Conservation (phyloP, 1,140 invertebrate species). For the Zophobas atratus region DNA sequence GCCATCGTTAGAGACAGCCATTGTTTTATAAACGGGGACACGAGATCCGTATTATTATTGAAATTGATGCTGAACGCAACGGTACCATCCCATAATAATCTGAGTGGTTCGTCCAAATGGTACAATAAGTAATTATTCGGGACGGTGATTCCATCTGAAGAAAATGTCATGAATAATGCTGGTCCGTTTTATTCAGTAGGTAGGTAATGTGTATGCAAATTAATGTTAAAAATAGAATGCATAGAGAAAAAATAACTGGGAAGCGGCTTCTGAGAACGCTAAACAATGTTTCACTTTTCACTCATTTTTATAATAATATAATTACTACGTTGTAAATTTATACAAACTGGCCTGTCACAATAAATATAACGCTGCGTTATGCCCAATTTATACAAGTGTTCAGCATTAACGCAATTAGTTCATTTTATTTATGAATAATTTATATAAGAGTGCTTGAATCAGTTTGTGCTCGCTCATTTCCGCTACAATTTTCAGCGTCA, state of each 20-base stretch:
- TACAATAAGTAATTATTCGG: constrained; percentile 42
- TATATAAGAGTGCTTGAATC: constrained; percentile 18
- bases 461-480: constrained; percentile 26
- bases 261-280: constrained; percentile 1
- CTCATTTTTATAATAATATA: constrained; percentile 24
- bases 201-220: constrained; percentile 46
- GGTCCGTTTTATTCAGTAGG: constrained; percentile 37
- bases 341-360: constrained; percentile 20
- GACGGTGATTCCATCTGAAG: constrained; percentile 29
- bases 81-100: constrained; percentile 5
- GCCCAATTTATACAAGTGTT: constrained; percentile 7
- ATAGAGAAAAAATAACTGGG: constrained; percentile 18
- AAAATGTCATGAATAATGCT: constrained; percentile 47
- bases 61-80: constrained; percentile 18
- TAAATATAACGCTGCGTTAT: background rate
- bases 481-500: constrained; percentile 30
- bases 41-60: constrained; percentile 18
- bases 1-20: constrained; percentile 13
- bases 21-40: constrained; percentile 23
- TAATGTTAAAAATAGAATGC: constrained; percentile 25
- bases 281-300: constrained; percentile 10
- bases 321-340: constrained; percentile 20
- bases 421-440: constrained; percentile 43
- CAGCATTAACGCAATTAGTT: constrained; percentile 28
- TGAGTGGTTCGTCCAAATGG: background rate